Percentiles rank a stretch among this genome's conserved stretches.
Evolutionary conservation across 2,797 vertebrate genomes (phyloP).

Genomic region (Pelodytes ibericus): DNA sequence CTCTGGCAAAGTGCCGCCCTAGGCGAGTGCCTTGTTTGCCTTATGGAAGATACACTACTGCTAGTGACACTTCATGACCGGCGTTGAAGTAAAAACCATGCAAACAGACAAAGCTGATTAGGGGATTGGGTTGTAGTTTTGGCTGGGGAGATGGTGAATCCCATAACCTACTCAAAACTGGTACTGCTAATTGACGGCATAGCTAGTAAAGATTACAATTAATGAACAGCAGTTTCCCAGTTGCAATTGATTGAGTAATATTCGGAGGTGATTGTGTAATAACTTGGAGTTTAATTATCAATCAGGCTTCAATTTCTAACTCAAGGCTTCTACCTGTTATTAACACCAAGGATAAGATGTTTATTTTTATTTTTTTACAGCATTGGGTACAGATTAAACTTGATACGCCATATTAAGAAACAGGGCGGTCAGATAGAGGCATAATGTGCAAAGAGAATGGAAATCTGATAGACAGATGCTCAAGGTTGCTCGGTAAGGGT

Average conservation of each 20-base stretch:
- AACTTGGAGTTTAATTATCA: background rate
- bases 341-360: background rate
- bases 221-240: background rate
- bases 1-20: too few species aligned
- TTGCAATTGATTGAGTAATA: background rate
- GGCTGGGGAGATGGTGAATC: too few species aligned
- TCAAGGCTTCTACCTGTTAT: background rate
- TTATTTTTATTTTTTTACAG: background rate
- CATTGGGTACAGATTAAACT: background rate
- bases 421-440: background rate
- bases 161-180: too few species aligned
- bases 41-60: too few species aligned
- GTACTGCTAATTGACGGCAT: too few species aligned
- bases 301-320: background rate
- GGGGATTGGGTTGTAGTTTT: too few species aligned
- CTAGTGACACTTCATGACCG: too few species aligned
- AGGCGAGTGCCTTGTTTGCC: too few species aligned
- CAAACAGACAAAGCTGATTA: too few species aligned
- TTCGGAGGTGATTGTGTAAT: background rate
- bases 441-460: slow-evolving; percentile 14
- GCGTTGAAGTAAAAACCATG: too few species aligned
- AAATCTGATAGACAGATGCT: slow-evolving; percentile 22
- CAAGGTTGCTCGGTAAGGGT: slow-evolving; percentile 35
- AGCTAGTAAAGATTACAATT: too few species aligned
- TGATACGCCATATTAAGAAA: slow-evolving; percentile 5